Evolutionary conservation across 2,113 vertebrate species (phyloP), one percentile per base, ranked within the genome.

Genomic region (Cochlearius cochlearius): DNA sequence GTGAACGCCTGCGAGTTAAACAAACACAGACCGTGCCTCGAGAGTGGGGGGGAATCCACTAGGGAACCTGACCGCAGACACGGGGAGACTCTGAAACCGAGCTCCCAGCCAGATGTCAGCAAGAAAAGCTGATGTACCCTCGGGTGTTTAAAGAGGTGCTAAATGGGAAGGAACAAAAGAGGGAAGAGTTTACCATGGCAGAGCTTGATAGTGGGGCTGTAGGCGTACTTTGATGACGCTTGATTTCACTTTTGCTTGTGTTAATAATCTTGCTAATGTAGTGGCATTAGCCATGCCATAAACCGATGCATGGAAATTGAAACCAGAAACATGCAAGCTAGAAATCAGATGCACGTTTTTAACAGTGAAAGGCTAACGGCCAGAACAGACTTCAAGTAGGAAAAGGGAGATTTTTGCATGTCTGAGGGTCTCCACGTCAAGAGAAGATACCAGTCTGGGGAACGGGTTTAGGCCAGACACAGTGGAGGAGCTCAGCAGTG

Each of bases 21-120:
- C 22, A 55, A 55, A 29, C n/a, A 34, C 0, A 2, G 58, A 11
- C 18, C 0, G 1, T 17, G 26, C 47, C 55, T 86, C 2, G 4
- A 74, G 32, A 47, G 34, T 1, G 5, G 17, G 9, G 30, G 10
- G 3, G 0, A 17, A 56, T 69, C 63, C 0, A 1, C 71, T 52
- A 21, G 55, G 88, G 76, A 92, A 43, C 43, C 11, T n/a, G 43
- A n/a, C 27, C 58, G 60, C 49, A 3, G 6, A 9, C 30, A 47
- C 0, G 0, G 53, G 62, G n/a, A 55, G 26, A 10, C 32, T 30
- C 43, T 19, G 63, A 69, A 79, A 85, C 36, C 2, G 3, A 79
- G 45, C 15, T 43, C 19, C 47, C n/a, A 38, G 45, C 21, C 55
- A 67, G 34, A 39, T 32, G 29, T 56, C 12, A 39, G 58, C 17